Conservation (phyloP, 2,113 vertebrate species). For the Ictalurus furcatus region DNA sequence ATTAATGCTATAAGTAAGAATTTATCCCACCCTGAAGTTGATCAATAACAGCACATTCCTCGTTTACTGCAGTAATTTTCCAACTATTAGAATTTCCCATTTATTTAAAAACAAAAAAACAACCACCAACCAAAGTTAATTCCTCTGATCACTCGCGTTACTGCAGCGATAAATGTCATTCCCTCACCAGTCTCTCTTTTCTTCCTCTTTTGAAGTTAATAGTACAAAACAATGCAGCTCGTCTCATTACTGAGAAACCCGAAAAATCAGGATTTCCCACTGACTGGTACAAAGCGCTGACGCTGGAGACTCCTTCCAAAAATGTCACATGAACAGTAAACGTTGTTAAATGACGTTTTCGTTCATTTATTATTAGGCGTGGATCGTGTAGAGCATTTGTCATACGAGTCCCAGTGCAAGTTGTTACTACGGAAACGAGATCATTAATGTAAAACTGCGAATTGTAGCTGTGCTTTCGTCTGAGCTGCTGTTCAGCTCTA, state of each 20-base stretch:
- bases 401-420: too few relatives aligned
- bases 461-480: background rate
- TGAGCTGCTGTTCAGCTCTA: background rate
- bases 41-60: background rate
- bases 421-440: background rate
- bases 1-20: background rate
- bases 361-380: too few relatives aligned
- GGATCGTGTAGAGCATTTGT: too few relatives aligned
- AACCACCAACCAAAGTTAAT: background rate
- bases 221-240: background rate
- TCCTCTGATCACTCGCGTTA: background rate
- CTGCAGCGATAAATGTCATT: background rate
- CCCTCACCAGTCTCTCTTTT: background rate
- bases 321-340: too few relatives aligned
- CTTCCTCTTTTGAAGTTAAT: background rate
- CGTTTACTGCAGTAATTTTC: background rate
- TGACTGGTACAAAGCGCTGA: background rate
- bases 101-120: background rate
- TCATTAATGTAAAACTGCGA: background rate
- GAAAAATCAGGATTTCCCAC: background rate
- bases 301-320: too few relatives aligned
- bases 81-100: background rate
- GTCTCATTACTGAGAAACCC: too few relatives aligned
- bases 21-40: background rate
- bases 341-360: too few relatives aligned